Base-by-base conservation (phyloP, 2,797 vertebrate genomes). In the Morus bassanus region DNA sequence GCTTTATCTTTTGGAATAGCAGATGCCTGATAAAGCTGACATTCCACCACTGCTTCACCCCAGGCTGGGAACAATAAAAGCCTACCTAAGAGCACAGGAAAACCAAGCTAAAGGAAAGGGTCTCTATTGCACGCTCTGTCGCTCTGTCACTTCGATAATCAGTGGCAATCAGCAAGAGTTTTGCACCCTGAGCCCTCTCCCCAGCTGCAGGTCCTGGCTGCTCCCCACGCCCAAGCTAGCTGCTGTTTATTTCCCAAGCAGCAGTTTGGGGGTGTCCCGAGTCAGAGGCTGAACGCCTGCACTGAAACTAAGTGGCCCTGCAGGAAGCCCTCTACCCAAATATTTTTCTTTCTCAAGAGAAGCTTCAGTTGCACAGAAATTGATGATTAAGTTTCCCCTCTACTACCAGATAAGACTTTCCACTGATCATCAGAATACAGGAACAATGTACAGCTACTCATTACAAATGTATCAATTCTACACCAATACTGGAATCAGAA, bases 111-210 rank as follows among this genome's bases (percentile, higher is more conserved):
- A 64, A 59, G 50, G 45, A 35, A 60, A 68, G 15, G 35, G 11
- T 79, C 43, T 27, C 57, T 37, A 15, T 1, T 5, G 16, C 28
- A 43, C 4, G 0, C 27, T 64, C 64, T 46, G 31, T 6, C 21
- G 25, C 24, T 64, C 64, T 46, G 31, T 6, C 21, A 23, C 24
- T n/a, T 24, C 24, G 33, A 28, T 10, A n/a, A 65, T 4, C 25
- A 6, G 33, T 6, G 10, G 18, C 28, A 30, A 72, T 3, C 16
- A 25, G 24, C 22, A 43, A 0, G 4, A 39, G 35, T 21, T 82
- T 18, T 59, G n/a, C 25, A 37, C 15, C 1, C 0, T 0, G 11
- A 75, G 53, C 27, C 18, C 24, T 5, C 25, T 33, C 15, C 69
- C 41, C 63, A 81, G 41, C 18, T 48, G 21, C 78, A 83, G 46